Evolutionary conservation across 2,797 vertebrate genomes (phyloP).

Genomic region (Zalophus californianus): DNA sequence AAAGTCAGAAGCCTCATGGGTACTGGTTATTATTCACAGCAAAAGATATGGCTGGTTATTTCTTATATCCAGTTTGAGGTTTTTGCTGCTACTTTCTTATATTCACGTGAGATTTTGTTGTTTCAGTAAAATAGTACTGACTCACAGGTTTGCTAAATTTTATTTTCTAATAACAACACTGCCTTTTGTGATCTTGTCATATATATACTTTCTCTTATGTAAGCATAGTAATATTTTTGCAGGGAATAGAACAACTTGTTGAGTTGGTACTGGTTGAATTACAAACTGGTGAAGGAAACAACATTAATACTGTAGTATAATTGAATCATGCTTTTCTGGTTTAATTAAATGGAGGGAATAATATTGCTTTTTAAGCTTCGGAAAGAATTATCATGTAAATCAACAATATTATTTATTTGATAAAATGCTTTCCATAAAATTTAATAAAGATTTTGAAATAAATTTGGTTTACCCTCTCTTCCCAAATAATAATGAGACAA

Average conservation of each 20-base stretch:
- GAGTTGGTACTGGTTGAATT: not conserved
- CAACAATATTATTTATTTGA: not conserved
- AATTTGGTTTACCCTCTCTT: not conserved
- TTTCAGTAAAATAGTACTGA: not conserved
- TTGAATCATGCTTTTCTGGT: not conserved
- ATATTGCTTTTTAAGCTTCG: not conserved
- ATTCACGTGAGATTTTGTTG: not conserved
- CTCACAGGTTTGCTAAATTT: not conserved
- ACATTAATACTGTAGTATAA: not conserved
- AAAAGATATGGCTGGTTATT: not conserved
- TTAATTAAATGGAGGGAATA: not conserved
- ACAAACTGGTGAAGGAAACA: not conserved
- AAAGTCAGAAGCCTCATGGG: not conserved
- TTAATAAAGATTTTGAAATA: not conserved
- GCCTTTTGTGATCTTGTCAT: not conserved
- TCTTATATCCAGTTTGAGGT: not conserved
- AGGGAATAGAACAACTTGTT: not conserved
- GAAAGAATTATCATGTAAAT: not conserved
- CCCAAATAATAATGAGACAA: not conserved
- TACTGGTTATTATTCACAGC: not conserved
- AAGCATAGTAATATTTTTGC: not conserved
- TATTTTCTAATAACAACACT: not conserved
- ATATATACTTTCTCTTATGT: not conserved
- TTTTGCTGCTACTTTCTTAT: not conserved
- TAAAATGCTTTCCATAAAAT: not conserved